Evolutionary conservation across 2,797 vertebrate species (phyloP).

Genomic region (Esox lucius): DNA sequence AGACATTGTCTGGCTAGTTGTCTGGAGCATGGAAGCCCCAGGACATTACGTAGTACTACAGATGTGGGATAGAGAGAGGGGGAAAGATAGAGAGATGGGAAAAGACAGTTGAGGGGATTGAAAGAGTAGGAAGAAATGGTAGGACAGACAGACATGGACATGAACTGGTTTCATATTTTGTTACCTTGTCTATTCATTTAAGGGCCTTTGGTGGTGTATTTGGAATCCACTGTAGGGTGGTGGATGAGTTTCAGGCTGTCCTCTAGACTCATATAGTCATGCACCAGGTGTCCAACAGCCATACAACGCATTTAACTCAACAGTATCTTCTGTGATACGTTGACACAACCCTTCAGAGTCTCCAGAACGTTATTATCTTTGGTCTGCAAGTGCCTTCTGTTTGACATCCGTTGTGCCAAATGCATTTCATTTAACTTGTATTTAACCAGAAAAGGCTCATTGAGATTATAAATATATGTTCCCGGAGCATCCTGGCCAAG

Average conservation of each 20-base stretch:
- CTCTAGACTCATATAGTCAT: neutral
- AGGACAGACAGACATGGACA: constrained; percentile 27
- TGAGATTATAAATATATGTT: no score
- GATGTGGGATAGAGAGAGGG: constrained; percentile 33
- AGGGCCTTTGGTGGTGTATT: neutral
- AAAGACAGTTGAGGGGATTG: constrained; percentile 42
- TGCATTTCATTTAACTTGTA: no score
- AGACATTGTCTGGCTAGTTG: constrained; percentile 61
- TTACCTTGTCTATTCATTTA: constrained; percentile 38
- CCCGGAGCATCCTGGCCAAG: no score
- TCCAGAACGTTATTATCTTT: no score
- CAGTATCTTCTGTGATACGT: no score
- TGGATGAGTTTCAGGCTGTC: neutral
- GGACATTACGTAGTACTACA: constrained; percentile 46
- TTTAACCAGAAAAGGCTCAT: no score
- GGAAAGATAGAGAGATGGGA: constrained; percentile 41
- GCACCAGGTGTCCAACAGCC: neutral
- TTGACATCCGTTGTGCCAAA: no score
- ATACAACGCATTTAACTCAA: neutral
- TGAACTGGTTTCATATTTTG: constrained; percentile 24
- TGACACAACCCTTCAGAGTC: no score
- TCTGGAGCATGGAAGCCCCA: constrained; percentile 50
- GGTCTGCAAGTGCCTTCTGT: no score
- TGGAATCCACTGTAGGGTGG: neutral
- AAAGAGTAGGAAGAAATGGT: constrained; percentile 40